phyloP scores from a whole-genome alignment of 2,888 invertebrate genomes.

The Arctia plantaginis region DNA sequence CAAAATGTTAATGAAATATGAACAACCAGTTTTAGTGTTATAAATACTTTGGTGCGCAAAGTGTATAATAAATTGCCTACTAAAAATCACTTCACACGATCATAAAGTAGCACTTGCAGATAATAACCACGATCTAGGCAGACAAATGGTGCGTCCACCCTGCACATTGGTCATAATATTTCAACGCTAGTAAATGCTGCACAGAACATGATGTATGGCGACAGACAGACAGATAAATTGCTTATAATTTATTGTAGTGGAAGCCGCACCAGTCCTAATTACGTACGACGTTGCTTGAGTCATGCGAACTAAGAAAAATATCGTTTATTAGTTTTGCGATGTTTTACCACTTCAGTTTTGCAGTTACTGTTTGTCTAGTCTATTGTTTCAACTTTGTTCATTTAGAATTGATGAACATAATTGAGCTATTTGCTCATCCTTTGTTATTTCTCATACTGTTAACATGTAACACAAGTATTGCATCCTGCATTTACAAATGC shows the following conservation, averaged over 20 bases:
- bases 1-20: constrained; percentile 9
- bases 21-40: constrained; percentile 5
- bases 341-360: constrained; percentile 5
- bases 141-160: constrained; percentile 64
- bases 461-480: not conserved
- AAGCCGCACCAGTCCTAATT: constrained; percentile 78
- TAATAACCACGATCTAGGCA: constrained; percentile 53
- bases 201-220: constrained; percentile 79
- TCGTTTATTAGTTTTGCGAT: constrained; percentile 41
- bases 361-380: constrained; percentile 1
- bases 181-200: constrained; percentile 77
- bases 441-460: not conserved
- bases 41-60: constrained; percentile 21
- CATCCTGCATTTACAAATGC: not conserved
- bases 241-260: constrained; percentile 83
- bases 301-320: constrained; percentile 60
- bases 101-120: constrained; percentile 38
- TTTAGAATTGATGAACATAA: not conserved
- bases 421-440: too few relatives aligned
- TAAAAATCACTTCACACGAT: constrained; percentile 34
- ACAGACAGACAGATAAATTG: constrained; percentile 85
- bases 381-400: not conserved
- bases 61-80: constrained; percentile 19
- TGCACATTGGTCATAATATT: constrained; percentile 77
- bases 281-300: constrained; percentile 67